Evolutionary conservation across 2,888 invertebrate species (phyloP).

Genomic region (Drosophila kuntzei): DNA sequence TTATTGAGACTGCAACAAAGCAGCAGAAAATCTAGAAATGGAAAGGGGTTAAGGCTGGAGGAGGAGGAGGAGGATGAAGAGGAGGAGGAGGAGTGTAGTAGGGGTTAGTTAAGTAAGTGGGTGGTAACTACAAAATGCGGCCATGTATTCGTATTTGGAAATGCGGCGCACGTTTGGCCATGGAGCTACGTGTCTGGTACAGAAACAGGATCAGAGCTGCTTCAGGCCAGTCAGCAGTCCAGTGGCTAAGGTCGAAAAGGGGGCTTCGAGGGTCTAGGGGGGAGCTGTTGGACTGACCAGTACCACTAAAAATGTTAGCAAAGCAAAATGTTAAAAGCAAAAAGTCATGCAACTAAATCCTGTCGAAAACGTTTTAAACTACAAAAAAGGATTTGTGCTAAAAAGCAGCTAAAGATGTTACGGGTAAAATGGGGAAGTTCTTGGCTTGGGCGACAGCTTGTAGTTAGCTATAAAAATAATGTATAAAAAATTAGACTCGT

Average conservation of each 20-base stretch:
- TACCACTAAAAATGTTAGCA: constrained; percentile 50
- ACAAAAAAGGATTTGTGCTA: constrained; percentile 74
- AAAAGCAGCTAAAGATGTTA: constrained; percentile 64
- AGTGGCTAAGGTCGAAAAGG: constrained; percentile 15
- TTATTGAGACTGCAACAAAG: constrained; percentile 30
- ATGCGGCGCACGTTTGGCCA: constrained; percentile 73
- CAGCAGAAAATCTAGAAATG: constrained; percentile 8
- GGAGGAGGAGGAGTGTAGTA: not conserved
- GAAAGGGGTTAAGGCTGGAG: not conserved
- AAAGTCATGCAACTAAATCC: constrained; percentile 79
- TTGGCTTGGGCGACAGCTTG: constrained; percentile 30
- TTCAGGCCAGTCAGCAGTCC: constrained; percentile 43
- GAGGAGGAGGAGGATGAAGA: no score
- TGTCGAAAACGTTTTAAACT: constrained; percentile 76
- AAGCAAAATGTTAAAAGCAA: constrained; percentile 66
- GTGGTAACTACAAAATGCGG: constrained; percentile 67
- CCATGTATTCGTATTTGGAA: constrained; percentile 68
- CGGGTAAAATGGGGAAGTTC: constrained; percentile 12
- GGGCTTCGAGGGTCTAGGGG: not conserved
- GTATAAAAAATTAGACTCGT: not conserved
- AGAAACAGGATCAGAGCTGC: constrained; percentile 52
- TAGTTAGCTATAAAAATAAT: constrained; percentile 33
- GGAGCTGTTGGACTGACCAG: constrained; percentile 30
- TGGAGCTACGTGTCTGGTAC: constrained; percentile 67
- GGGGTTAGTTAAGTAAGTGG: constrained; percentile 46